These are phyloP conservation scores for Hippasteria phrygiana DNA, from an alignment of 53 echinoderm and acorn worm species.

Conservation along the genomic window DNA sequence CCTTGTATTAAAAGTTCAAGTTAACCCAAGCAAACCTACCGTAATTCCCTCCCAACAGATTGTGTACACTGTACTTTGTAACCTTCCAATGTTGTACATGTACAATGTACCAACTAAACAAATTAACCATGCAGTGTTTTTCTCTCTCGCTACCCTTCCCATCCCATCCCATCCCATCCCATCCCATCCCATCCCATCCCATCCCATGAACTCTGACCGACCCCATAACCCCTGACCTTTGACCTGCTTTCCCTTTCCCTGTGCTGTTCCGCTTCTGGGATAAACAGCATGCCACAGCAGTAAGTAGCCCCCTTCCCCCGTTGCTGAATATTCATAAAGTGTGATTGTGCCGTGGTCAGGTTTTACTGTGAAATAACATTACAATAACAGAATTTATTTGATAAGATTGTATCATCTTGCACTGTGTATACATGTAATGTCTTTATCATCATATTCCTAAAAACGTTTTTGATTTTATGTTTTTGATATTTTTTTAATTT, in stretches of 20 bases:
- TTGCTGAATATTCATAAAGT: constrained; percentile 54
- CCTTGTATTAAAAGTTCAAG: no score
- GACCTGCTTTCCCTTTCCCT: constrained; percentile 26
- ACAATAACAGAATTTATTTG: no score
- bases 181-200: neutral
- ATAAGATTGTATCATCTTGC: no score
- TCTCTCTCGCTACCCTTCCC: constrained; percentile 42
- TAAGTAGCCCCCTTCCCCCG: constrained; percentile 74
- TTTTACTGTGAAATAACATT: no score
- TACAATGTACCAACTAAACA: neutral
- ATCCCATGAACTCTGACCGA: neutral
- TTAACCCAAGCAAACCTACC: neutral
- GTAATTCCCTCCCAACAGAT: no score
- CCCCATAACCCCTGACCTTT: constrained; percentile 17
- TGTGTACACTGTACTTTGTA: no score
- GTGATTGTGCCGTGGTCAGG: constrained; percentile 39
- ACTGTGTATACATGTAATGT: no score
- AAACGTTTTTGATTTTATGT: no score
- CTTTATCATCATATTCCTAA: no score
- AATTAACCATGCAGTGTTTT: constrained; percentile 1
- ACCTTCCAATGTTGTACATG: no score
- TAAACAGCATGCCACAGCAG: constrained; percentile 91
- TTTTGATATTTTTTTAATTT: no score
- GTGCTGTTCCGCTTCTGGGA: constrained; percentile 54
- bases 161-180: neutral